Conservation (phyloP, 2,797 vertebrate species). For the Vultur gryphus region DNA sequence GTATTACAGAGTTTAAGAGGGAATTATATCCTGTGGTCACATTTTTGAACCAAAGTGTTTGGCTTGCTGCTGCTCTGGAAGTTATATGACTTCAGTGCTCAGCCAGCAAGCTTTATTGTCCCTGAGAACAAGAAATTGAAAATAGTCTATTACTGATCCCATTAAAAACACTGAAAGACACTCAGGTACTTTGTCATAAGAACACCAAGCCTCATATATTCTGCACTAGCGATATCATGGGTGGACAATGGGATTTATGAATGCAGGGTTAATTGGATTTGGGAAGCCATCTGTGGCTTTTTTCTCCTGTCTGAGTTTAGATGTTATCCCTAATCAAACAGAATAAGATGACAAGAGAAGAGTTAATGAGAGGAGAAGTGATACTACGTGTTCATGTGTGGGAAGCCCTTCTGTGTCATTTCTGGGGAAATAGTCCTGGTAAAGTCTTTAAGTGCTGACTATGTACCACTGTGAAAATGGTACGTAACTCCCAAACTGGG, state of each 20-base stretch:
- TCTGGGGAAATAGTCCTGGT: neutral
- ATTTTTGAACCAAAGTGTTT: neutral
- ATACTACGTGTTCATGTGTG: neutral
- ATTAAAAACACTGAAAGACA: neutral
- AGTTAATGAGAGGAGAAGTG: neutral
- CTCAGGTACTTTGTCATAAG: neutral
- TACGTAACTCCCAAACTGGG: neutral
- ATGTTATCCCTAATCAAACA: neutral
- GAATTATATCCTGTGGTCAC: neutral
- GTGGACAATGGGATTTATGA: neutral
- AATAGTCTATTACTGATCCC: neutral
- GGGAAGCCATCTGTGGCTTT: neutral
- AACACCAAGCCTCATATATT: neutral
- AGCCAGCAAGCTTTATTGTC: neutral
- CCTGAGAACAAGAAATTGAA: neutral
- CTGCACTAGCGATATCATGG: neutral
- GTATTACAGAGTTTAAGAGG: neutral
- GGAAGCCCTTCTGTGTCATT: neutral
- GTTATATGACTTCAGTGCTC: neutral
- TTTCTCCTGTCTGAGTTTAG: neutral
- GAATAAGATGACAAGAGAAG: neutral
- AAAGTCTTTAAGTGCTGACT: neutral
- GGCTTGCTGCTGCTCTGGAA: neutral
- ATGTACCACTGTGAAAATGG: neutral
- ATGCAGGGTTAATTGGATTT: neutral